These are phyloP conservation scores for Nannoperca obscura DNA, from an alignment of 2,797 vertebrate species.

Conservation along the genomic window DNA sequence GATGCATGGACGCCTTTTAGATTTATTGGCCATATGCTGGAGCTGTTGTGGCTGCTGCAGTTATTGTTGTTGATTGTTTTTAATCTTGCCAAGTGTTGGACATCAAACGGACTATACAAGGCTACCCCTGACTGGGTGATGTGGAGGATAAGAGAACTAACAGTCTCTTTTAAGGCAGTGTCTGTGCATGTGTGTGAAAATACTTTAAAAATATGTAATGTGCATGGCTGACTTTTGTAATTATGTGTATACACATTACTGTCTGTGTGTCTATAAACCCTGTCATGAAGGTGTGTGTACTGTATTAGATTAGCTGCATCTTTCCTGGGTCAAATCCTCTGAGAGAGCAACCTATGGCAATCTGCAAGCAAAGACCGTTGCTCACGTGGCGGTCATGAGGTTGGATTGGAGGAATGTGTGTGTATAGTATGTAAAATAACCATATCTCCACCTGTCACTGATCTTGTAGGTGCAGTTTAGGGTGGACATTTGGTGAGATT, in stretches of 20 bases:
- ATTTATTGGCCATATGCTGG: conserved; percentile 76
- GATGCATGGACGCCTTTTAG: conserved; percentile 74
- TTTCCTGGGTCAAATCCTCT: conserved; percentile 55
- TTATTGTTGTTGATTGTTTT: conserved; percentile 76
- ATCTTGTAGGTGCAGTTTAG: conserved; percentile 19
- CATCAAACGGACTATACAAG: conserved; percentile 68
- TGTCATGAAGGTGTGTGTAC: conserved; percentile 25
- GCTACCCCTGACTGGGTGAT: conserved; percentile 57
- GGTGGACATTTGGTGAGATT: conserved; percentile 5
- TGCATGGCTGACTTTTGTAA: neutral
- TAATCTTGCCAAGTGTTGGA: conserved; percentile 65
- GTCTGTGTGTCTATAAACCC: conserved; percentile 4
- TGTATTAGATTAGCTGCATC: conserved; percentile 47
- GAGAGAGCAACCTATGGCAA: conserved; percentile 55
- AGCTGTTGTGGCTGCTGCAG: conserved; percentile 54
- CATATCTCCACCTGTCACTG: neutral
- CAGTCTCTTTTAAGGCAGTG: conserved; percentile 7
- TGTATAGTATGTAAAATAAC: neutral
- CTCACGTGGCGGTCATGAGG: conserved; percentile 24
- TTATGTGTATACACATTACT: neutral
- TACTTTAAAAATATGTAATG: neutral
- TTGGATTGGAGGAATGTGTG: conserved; percentile 6
- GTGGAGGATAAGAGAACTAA: conserved; percentile 25
- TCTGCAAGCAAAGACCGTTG: conserved; percentile 42
- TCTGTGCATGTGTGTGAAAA: neutral